Evolutionary conservation across 2,888 invertebrate species (phyloP).

Genomic region (Eurois occulta): DNA sequence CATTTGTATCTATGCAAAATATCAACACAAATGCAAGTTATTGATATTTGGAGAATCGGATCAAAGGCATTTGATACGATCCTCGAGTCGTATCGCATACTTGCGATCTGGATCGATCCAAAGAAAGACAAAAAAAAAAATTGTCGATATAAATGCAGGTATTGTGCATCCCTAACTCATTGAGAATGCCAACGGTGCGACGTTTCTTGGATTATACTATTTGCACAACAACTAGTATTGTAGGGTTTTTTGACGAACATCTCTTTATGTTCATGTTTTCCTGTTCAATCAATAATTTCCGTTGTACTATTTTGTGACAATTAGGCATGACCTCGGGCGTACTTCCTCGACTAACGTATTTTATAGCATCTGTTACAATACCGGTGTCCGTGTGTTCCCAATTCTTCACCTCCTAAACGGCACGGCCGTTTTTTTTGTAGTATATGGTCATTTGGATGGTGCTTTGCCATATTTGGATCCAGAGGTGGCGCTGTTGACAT

Average conservation of each 20-base stretch:
- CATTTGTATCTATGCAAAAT: not conserved
- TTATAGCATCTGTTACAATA: not conserved
- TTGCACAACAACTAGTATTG: slow-evolving; percentile 3
- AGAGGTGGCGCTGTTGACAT: not conserved
- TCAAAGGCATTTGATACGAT: not conserved
- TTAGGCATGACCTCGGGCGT: not conserved
- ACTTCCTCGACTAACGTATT: not conserved
- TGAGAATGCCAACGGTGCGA: slow-evolving; percentile 20
- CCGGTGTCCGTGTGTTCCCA: not conserved
- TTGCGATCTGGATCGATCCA: not conserved
- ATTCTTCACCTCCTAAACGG: not conserved
- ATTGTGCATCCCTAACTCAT: not conserved
- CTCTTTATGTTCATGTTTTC: slow-evolving; percentile 11
- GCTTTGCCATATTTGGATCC: not conserved
- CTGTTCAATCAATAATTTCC: slow-evolving; percentile 1
- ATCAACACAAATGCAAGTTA: not conserved
- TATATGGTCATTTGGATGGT: not conserved
- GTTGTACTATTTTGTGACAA: not conserved
- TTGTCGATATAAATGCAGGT: not conserved
- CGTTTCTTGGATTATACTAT: slow-evolving; percentile 33
- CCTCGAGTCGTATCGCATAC: not conserved
- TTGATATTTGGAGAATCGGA: not conserved
- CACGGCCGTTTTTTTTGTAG: not conserved
- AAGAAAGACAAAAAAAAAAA: not conserved
- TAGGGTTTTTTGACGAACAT: slow-evolving; percentile 13